Conservation (phyloP, 2,797 vertebrate genomes). For the Paedocypris micromegethes region DNA sequence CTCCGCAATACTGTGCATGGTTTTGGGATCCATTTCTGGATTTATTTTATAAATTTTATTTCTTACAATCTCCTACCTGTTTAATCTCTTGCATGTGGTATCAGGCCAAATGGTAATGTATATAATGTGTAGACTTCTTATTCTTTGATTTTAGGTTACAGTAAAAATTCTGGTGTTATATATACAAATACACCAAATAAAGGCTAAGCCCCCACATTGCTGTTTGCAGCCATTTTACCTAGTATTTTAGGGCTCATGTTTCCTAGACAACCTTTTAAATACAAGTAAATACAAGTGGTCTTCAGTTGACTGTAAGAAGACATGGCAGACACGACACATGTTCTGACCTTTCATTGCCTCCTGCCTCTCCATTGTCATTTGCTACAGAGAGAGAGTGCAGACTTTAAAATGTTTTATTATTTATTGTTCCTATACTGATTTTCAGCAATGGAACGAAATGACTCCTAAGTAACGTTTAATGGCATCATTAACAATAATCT, state of each 20-base stretch:
- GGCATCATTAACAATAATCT: constrained; percentile 7
- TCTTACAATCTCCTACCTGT: no score
- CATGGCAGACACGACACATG: constrained; percentile 85
- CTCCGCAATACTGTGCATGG: no score
- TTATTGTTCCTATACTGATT: constrained; percentile 33
- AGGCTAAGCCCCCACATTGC: no score
- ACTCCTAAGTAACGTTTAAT: constrained; percentile 10
- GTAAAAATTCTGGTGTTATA: no score
- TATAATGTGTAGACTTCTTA: no score
- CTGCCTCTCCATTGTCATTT: constrained; percentile 92
- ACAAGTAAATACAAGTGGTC: constrained; percentile 57
- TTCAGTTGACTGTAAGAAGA: constrained; percentile 80
- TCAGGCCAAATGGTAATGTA: no score
- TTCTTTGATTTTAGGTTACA: no score
- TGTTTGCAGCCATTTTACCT: no score
- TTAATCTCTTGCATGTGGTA: no score
- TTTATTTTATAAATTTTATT: no score
- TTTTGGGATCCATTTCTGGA: no score
- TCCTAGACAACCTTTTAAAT: constrained; percentile 38
- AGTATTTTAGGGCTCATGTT: neutral
- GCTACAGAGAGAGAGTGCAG: constrained; percentile 77
- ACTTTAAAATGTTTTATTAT: constrained; percentile 61
- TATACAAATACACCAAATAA: no score
- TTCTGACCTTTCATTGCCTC: constrained; percentile 91
- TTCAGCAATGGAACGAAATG: constrained; percentile 2